Evolutionary conservation across 2,888 invertebrate species (phyloP).

Genomic region (Argyresthia albistria): DNA sequence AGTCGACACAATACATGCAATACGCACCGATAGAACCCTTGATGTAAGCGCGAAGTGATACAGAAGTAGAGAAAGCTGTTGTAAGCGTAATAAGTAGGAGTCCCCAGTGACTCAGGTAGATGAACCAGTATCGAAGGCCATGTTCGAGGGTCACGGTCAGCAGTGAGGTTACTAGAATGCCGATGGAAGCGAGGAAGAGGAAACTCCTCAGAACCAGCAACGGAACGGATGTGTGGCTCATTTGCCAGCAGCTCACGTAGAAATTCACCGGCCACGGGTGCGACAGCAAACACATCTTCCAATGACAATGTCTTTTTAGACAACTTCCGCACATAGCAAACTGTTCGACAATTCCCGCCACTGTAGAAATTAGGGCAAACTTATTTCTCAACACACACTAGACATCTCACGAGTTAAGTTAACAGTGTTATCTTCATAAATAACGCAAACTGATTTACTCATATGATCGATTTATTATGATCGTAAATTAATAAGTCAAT

Average conservation of each 20-base stretch:
- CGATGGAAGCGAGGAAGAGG: conserved; percentile 36
- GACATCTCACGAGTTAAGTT: too few relatives aligned
- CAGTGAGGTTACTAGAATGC: conserved; percentile 30
- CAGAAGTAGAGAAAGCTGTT: conserved; percentile 32
- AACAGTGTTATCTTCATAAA: too few relatives aligned
- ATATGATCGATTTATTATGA: background rate
- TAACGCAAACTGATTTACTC: too few relatives aligned
- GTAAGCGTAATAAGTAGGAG: conserved; percentile 38
- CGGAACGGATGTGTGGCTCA: conserved; percentile 32
- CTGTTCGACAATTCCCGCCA: too few relatives aligned
- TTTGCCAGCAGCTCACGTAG: conserved; percentile 51
- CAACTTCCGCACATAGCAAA: too few relatives aligned
- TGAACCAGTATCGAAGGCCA: conserved; percentile 46
- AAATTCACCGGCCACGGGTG: conserved; percentile 38
- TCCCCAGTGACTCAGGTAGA: conserved; percentile 62
- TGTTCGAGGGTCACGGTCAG: conserved; percentile 20
- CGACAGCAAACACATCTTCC: conserved; percentile 34
- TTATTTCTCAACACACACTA: too few relatives aligned
- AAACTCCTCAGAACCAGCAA: conserved; percentile 29
- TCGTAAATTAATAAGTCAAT: background rate
- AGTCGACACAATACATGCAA: too few relatives aligned
- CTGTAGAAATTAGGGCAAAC: too few relatives aligned
- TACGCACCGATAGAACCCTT: conserved; percentile 35
- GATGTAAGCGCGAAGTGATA: conserved; percentile 37
- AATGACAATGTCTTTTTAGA: conserved; percentile 24